Percentiles rank a stretch among this genome's conserved stretches.
Conservation (phyloP, 2,113 vertebrate genomes). For the Leptosomus discolor region DNA sequence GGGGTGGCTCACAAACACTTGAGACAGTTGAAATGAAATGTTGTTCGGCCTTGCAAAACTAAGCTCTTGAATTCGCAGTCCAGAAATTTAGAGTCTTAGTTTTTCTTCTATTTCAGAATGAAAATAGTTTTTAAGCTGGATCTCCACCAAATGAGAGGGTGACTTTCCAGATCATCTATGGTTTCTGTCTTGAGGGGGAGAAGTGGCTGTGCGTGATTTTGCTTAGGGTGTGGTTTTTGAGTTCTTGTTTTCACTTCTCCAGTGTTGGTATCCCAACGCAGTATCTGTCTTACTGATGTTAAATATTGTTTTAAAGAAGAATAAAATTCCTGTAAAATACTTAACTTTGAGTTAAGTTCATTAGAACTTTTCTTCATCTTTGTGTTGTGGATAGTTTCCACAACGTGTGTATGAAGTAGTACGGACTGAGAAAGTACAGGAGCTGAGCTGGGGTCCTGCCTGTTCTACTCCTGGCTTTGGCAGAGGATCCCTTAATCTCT, state of each 20-base stretch:
- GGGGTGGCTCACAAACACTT: background rate
- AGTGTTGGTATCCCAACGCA: background rate
- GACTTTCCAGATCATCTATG: background rate
- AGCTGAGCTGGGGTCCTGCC: background rate
- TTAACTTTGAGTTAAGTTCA: background rate
- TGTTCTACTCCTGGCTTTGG: background rate
- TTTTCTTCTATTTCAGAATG: background rate
- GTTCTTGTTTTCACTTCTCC: background rate
- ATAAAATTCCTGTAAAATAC: background rate
- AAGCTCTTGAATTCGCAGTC: background rate
- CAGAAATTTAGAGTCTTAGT: background rate
- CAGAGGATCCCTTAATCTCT: background rate
- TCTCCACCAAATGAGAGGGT: background rate
- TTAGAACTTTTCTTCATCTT: background rate
- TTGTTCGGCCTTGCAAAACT: accelerated
- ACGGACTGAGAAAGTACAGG: background rate
- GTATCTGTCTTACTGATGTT: background rate
- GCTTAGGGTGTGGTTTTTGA: background rate
- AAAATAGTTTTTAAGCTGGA: background rate
- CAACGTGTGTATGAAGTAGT: too few species aligned
- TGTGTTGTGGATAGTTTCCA: background rate
- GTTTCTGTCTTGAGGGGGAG: background rate
- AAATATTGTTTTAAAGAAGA: background rate
- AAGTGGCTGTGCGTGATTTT: background rate
- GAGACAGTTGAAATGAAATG: background rate